Conservation (phyloP, 2,888 invertebrate genomes). For the Callyntrura sp. region DNA sequence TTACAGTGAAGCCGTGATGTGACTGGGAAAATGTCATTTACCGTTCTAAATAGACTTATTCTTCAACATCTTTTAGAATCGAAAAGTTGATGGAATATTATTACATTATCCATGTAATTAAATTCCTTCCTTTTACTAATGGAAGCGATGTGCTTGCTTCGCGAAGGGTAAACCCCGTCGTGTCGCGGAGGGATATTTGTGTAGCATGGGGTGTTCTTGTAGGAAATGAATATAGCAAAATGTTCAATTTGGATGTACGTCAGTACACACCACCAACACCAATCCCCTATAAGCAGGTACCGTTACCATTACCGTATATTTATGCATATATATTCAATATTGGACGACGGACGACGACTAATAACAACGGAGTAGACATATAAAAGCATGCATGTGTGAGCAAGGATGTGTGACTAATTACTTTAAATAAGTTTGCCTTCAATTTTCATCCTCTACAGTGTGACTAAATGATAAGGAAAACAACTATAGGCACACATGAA, state of each 20-base stretch:
- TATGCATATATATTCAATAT: neutral
- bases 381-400: neutral
- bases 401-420: slow-evolving; percentile 48
- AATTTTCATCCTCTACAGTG: slow-evolving; percentile 8
- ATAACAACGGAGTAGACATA: too few species aligned
- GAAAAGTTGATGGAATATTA: slow-evolving; percentile 41
- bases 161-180: too few species aligned
- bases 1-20: neutral
- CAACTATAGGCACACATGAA: neutral
- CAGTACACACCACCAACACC: too few species aligned
- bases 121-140: slow-evolving; percentile 64
- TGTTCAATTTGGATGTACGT: slow-evolving; percentile 3
- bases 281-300: too few species aligned
- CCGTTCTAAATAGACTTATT: neutral
- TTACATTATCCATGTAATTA: slow-evolving; percentile 67
- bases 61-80: slow-evolving; percentile 31
- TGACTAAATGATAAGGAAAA: neutral
- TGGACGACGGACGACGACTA: too few species aligned
- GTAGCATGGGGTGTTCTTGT: neutral
- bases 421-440: slow-evolving; percentile 32
- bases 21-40: slow-evolving; percentile 13
- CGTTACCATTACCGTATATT: too few species aligned
- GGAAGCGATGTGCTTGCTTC: slow-evolving; percentile 18
- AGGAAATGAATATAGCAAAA: neutral
- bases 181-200: neutral